Conservation (phyloP, 2,113 vertebrate genomes). For the Prolemur simus region DNA sequence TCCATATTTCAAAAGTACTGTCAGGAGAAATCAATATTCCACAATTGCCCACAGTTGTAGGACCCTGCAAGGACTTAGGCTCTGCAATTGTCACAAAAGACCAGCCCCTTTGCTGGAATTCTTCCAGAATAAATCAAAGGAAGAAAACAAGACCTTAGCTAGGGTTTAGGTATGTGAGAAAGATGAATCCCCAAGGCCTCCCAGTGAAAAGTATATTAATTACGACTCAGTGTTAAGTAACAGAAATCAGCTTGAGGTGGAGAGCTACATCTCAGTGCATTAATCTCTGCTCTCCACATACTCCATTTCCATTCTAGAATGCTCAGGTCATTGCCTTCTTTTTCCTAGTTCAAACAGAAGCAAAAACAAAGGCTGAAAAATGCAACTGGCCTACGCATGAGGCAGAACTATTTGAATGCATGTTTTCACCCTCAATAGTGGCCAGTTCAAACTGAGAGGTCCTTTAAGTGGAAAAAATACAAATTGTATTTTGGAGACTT, state of each 20-base stretch:
- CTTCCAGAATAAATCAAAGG: background rate
- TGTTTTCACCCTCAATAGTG: background rate
- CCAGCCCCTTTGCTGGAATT: background rate
- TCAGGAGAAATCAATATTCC: background rate
- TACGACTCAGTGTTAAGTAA: constrained; percentile 1
- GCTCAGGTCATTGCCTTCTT: background rate
- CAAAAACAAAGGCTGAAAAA: background rate
- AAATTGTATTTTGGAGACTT: background rate
- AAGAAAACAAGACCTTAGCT: background rate
- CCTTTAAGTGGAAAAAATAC: background rate
- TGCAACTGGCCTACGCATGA: background rate
- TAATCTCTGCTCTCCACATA: background rate
- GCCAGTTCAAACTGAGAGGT: background rate
- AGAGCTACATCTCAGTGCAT: background rate
- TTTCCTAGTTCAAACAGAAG: background rate
- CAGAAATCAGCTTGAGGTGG: background rate
- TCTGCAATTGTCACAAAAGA: background rate
- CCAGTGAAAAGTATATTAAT: background rate
- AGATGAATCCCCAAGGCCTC: background rate
- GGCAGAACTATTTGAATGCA: background rate
- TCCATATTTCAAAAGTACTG: background rate
- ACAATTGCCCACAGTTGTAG: background rate
- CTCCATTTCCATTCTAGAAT: background rate
- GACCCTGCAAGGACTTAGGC: background rate
- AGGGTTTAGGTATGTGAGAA: background rate